Evolutionary conservation across 2,888 invertebrate genomes (phyloP), one percentile per base, ranked within the genome.

Genomic region (Plutella xylostella): DNA sequence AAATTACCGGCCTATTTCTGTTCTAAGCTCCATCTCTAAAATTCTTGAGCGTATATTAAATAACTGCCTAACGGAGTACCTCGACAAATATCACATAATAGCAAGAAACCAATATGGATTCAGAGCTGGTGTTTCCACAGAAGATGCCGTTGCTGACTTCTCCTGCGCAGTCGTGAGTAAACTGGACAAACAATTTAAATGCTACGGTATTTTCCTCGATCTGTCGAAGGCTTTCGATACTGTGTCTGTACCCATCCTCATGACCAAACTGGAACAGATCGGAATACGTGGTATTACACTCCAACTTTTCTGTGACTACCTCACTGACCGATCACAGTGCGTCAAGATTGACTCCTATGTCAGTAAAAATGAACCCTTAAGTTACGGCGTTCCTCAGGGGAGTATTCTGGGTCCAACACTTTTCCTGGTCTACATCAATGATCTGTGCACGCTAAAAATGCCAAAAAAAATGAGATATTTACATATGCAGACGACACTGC

Each of bases 71-170:
- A 37, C 35, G 3, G 12, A 20, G 0, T 49, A 46, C 17, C 30
- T 52, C 2, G 49, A 54, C 25, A 21, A n/a, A 15, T 42, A 42
- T 9, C 30, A 48, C 0, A 15, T 50, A 3, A 18, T 48, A 7
- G 52, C 45, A 15, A 40, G 38, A 7, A 28, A 14, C 3, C 51
- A 50, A 39, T 51, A 42, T 43, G 51, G 48, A 14, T 52, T 51
- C 28, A 33, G 50, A 25, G 20, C 22, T 9, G 30, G 42, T 5
- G 48, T 20, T 45, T 50, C 51, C 1, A 49, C 47, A 0, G 48
- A 47, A 17, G 50, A 49, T n/a, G 50, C 50, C 0, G 43, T 49
- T 1, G 18, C 9, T 1, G 11, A 30, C 2, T n/a, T 52, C 2
- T 44, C 45, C 2, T 38, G 45, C 1, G 17, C 11, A n/a, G 25